Evolutionary conservation across 2,888 invertebrate species (phyloP).

Genomic region (Idaea biselata): DNA sequence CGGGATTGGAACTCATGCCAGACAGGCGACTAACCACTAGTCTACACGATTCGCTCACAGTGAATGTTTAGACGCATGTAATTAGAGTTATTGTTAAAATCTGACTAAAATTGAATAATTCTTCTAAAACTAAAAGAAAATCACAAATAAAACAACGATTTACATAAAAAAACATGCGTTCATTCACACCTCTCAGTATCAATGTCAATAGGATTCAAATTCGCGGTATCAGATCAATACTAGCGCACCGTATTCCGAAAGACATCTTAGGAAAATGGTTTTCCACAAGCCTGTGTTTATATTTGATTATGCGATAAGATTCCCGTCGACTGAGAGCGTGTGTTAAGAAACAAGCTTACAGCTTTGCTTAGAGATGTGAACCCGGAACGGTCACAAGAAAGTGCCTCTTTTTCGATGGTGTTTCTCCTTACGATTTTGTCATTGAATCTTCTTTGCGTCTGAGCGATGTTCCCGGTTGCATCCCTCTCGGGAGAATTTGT

Average conservation of each 20-base stretch:
- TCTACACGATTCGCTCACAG: too few relatives aligned
- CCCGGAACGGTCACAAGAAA: background rate
- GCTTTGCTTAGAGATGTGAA: background rate
- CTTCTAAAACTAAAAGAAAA: background rate
- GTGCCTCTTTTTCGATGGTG: background rate
- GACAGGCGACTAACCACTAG: too few relatives aligned
- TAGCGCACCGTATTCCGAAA: background rate
- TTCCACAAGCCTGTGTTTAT: conserved; percentile 19
- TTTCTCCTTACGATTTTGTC: background rate
- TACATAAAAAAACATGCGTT: background rate
- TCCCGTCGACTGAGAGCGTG: conserved; percentile 17
- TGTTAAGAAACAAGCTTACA: conserved; percentile 21
- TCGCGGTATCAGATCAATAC: background rate
- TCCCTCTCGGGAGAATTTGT: too few relatives aligned
- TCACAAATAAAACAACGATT: background rate
- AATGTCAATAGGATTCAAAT: background rate
- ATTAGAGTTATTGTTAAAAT: too few relatives aligned
- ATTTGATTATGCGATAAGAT: conserved; percentile 27
- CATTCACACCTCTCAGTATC: background rate
- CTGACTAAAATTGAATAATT: too few relatives aligned
- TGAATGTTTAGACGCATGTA: too few relatives aligned
- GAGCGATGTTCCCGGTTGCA: too few relatives aligned
- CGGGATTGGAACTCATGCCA: too few relatives aligned
- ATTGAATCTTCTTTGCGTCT: too few relatives aligned
- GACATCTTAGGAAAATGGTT: conserved; percentile 22